Conservation (phyloP, 2,113 vertebrate species). For the Rallus limicola region DNA sequence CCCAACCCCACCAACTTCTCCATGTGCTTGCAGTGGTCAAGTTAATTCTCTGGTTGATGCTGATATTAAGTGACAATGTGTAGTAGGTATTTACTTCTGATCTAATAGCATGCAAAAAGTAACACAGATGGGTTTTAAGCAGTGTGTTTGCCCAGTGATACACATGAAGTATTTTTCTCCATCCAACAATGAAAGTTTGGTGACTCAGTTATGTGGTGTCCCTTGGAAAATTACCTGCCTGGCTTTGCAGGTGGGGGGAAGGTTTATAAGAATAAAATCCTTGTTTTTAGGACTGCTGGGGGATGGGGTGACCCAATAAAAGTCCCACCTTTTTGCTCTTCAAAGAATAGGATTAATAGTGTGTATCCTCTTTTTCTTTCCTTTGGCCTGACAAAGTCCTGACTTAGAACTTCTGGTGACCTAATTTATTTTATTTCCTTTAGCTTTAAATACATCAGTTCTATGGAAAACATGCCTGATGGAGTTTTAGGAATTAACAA, state of each 20-base stretch:
- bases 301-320: background rate
- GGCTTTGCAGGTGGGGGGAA: background rate
- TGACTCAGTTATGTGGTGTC: background rate
- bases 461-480: background rate
- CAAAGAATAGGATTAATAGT: background rate
- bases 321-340: background rate
- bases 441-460: background rate
- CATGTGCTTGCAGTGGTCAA: background rate
- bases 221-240: background rate
- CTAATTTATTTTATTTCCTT: background rate
- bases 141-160: background rate
- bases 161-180: fast-evolving
- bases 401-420: background rate
- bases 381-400: background rate
- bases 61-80: background rate
- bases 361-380: background rate
- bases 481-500: background rate
- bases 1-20: background rate
- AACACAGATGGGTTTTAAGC: background rate
- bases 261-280: background rate
- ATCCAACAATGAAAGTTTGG: background rate
- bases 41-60: background rate
- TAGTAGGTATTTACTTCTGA: background rate
- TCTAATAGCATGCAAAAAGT: background rate
- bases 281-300: background rate